Percentiles rank a stretch among this genome's conserved stretches.
Conservation (phyloP, 2,888 invertebrate species). For the Fissipunctia ypsillon region DNA sequence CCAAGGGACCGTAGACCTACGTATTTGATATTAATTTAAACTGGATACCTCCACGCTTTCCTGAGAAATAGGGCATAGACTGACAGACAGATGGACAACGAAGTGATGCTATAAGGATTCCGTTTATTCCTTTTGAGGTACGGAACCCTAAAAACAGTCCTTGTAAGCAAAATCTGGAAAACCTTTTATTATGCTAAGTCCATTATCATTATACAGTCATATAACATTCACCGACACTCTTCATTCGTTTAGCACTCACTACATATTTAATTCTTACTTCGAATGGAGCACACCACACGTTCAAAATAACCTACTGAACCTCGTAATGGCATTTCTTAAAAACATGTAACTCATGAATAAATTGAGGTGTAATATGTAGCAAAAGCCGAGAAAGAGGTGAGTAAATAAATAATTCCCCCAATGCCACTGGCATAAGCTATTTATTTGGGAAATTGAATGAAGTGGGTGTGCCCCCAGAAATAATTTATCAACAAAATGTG, state of each 20-base stretch:
- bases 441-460: constrained; percentile 78
- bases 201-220: not conserved
- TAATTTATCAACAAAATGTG: constrained; percentile 79
- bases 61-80: too few relatives aligned
- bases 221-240: not conserved
- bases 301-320: constrained; percentile 9
- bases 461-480: constrained; percentile 72
- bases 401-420: constrained; percentile 72
- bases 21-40: too few relatives aligned
- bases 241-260: not conserved
- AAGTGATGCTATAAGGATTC: too few relatives aligned
- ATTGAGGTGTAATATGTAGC: constrained; percentile 69
- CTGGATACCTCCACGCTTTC: too few relatives aligned
- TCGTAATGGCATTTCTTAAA: constrained; percentile 66
- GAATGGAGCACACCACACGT: not conserved
- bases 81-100: too few relatives aligned
- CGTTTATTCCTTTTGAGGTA: too few relatives aligned
- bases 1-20: too few relatives aligned
- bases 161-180: not conserved
- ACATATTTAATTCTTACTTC: not conserved
- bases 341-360: constrained; percentile 71
- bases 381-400: constrained; percentile 68
- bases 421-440: constrained; percentile 74
- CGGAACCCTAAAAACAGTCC: too few relatives aligned
- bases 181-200: not conserved